These are phyloP conservation scores for Limnephilus auricula DNA, from an alignment of 2,888 invertebrate species.

Conservation along the genomic window DNA sequence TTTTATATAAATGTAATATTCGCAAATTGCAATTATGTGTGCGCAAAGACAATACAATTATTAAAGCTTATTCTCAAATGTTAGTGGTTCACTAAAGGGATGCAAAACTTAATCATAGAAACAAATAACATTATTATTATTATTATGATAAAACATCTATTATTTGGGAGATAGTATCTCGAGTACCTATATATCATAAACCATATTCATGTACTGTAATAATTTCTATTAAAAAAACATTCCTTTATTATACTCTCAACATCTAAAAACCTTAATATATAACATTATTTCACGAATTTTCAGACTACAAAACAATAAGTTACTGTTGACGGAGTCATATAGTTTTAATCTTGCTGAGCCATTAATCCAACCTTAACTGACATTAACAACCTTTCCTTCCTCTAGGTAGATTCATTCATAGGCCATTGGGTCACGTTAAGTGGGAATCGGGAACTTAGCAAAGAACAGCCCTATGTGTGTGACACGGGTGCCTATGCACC, in stretches of 20 bases:
- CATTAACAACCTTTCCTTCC: not conserved
- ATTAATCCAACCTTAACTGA: not conserved
- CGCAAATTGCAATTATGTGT: no score
- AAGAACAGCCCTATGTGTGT: slow-evolving; percentile 2
- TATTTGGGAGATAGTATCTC: not conserved
- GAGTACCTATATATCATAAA: not conserved
- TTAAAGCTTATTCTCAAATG: no score
- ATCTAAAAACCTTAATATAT: not conserved
- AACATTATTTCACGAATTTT: not conserved
- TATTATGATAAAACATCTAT: not conserved
- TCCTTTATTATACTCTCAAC: not conserved
- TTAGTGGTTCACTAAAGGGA: no score
- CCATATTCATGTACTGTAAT: not conserved
- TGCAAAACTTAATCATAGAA: no score
- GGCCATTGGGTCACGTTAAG: slow-evolving; percentile 2
- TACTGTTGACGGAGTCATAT: not conserved
- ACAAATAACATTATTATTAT: no score
- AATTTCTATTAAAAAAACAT: not conserved
- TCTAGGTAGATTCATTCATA: slow-evolving; percentile 2
- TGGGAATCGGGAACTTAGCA: slow-evolving; percentile 2
- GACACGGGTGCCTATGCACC: not conserved
- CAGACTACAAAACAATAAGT: not conserved
- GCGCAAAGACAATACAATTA: no score
- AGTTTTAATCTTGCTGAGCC: not conserved
- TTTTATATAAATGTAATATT: not conserved